These are phyloP conservation scores for Trachythela sp. DNA, from an alignment of 64 coral and sea anemone species.

Conservation along the genomic window DNA sequence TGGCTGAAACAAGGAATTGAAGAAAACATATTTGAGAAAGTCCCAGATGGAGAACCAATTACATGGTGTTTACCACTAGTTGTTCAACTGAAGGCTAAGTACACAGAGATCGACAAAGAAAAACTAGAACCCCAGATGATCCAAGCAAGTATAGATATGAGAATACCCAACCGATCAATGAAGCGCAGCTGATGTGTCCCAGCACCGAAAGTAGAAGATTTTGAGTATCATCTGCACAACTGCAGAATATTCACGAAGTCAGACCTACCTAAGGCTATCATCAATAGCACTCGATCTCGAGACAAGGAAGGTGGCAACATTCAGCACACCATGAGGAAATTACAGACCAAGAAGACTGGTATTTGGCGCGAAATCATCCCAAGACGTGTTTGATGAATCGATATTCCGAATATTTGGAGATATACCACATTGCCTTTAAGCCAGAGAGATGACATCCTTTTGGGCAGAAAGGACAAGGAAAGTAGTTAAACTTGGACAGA, in stretches of 20 bases:
- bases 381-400: slow-evolving; percentile 2
- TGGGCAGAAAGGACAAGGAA: slow-evolving; percentile 38
- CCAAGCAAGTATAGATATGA: neutral
- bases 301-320: neutral
- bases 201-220: neutral
- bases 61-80: slow-evolving; percentile 12
- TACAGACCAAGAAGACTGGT: neutral
- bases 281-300: neutral
- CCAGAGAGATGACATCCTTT: slow-evolving; percentile 42
- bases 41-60: neutral
- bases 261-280: neutral
- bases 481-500: slow-evolving; percentile 51
- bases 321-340: slow-evolving; percentile 2
- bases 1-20: neutral
- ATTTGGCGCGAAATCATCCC: neutral
- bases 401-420: slow-evolving; percentile 5
- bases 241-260: neutral
- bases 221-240: neutral
- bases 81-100: neutral
- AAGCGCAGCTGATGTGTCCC: neutral
- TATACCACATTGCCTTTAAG: neutral
- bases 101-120: neutral
- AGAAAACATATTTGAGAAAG: neutral
- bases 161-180: neutral
- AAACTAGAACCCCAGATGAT: slow-evolving; percentile 7